phyloP scores from a whole-genome alignment of 2,888 invertebrate genomes.

The Actias luna region DNA sequence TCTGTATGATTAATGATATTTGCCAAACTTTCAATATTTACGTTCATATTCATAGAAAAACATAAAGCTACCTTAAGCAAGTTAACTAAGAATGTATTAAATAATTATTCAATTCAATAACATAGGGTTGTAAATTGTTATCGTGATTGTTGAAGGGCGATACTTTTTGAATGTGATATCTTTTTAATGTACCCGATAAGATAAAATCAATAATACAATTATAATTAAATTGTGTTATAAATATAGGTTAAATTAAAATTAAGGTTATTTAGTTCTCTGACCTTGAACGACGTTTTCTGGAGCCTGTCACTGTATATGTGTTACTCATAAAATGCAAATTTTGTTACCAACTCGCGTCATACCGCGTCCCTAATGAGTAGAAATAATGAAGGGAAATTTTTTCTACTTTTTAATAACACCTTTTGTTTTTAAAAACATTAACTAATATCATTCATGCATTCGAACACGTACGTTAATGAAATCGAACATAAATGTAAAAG shows the following conservation, averaged over 20 bases:
- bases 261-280: background rate
- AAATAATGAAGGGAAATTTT: background rate
- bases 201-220: background rate
- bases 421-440: background rate
- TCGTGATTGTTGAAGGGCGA: background rate
- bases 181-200: background rate
- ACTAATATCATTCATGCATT: background rate
- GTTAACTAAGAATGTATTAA: background rate
- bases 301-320: background rate
- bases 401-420: background rate
- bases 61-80: background rate
- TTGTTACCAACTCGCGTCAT: background rate
- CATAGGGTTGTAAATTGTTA: background rate
- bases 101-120: background rate
- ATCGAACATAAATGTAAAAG: no score
- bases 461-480: background rate
- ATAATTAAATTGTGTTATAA: background rate
- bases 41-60: background rate
- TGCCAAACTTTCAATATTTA: background rate
- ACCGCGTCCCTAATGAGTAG: background rate
- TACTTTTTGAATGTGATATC: background rate
- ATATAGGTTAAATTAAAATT: background rate
- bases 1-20: background rate
- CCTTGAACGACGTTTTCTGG: background rate
- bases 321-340: background rate